Base-by-base conservation (phyloP, 2,888 invertebrate genomes). In the Nomada ruficornis region DNA sequence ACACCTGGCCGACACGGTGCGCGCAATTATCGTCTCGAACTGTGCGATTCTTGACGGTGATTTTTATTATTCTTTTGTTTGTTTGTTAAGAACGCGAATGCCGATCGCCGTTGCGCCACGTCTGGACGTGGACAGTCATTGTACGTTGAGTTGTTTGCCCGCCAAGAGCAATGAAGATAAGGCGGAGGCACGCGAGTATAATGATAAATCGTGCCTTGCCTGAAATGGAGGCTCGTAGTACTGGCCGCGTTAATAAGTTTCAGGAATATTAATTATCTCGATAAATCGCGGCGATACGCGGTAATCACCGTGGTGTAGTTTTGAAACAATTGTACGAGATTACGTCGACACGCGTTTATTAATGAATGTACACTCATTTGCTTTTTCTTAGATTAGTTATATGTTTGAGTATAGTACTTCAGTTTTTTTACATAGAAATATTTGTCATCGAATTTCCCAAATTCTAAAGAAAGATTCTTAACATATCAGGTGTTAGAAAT, bases 221-320 rank as follows among this genome's bases (percentile, higher is more conserved):
- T 52, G 63, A 65, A 65, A 36, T 50, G 42, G 55, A 52, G 55
- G 65, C 44, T 65, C 18, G 47, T 26, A 67, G 54, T 36, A 20
- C n/a, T 42, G 60, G 52, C 64, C 23, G 65, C n/a, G 42, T 77
- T 82, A 82, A 84, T 86, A 80, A 63, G 80, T 86, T 42, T 71
- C 60, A 18, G 23, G 67, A n/a, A 77, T 73, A 86, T 86, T 84
- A 79, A 84, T 86, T 86, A 62, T 47, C 9, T 11, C 20, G 84
- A 86, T 84, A 84, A 80, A 9, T 57, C 67, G 23, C n/a, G 47
- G 36, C 52, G 54, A 36, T 7, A 36, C 36, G 13, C 20, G 23
- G 50, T 20, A 47, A 15, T 23, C 23, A 15, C 36, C 36, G 36
- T 36, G 36, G 36, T 7, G 36, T 36, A 9, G 36, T 36, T 36